A percentile compares a stretch with the other conserved stretches of the same genome.
phyloP scores from a whole-genome alignment of 1,140 invertebrate genomes.

The Neodiprion pinetum region DNA sequence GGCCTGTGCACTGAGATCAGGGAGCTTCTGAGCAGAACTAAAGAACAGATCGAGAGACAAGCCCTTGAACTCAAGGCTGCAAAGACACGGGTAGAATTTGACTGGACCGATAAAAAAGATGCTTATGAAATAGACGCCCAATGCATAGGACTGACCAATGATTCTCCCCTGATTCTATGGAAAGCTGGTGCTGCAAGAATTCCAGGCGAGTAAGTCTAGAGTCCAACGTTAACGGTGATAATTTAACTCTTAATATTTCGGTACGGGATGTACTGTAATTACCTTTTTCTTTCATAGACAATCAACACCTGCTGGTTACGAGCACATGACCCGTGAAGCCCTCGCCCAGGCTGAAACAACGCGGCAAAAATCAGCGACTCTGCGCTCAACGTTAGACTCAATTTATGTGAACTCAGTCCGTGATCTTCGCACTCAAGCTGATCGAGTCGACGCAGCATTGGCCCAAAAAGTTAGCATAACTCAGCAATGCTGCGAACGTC shows the following conservation, averaged over 20 bases:
- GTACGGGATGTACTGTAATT: conserved; percentile 12
- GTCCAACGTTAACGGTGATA: not conserved
- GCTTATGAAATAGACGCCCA: conserved; percentile 77
- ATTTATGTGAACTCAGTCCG: conserved; percentile 70
- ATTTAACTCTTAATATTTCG: not conserved
- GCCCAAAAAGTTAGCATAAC: conserved; percentile 71
- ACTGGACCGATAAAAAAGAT: conserved; percentile 89
- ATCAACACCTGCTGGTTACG: conserved; percentile 74
- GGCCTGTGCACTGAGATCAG: conserved; percentile 72
- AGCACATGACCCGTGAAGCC: conserved; percentile 72
- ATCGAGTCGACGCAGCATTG: conserved; percentile 72
- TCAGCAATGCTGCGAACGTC: conserved; percentile 68
- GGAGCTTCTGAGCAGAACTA: conserved; percentile 64
- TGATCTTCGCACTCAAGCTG: conserved; percentile 76
- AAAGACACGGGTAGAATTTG: conserved; percentile 81
- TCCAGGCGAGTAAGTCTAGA: conserved; percentile 65
- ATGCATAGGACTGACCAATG: conserved; percentile 70
- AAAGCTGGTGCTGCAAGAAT: conserved; percentile 74
- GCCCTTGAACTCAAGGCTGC: conserved; percentile 77
- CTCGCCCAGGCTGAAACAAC: conserved; percentile 69
- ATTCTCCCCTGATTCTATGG: conserved; percentile 71
- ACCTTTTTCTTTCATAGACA: conserved; percentile 54
- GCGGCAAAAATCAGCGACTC: conserved; percentile 67
- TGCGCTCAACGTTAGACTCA: conserved; percentile 69
- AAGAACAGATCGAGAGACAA: conserved; percentile 77